These are phyloP conservation scores for Coendou prehensilis DNA, from an alignment of 2,797 vertebrate genomes.

Conservation along the genomic window DNA sequence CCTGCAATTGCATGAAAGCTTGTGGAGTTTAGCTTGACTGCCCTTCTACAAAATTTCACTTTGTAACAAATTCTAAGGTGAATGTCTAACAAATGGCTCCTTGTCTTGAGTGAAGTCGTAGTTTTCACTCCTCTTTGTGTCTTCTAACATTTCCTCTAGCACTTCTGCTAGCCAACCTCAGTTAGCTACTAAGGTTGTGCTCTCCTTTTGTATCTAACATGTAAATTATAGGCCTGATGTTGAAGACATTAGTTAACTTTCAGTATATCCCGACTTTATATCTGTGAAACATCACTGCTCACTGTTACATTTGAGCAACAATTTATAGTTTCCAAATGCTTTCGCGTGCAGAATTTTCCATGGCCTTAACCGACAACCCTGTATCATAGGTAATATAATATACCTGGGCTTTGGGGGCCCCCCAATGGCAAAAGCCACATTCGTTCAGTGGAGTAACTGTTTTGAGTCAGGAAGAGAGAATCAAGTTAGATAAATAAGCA, in stretches of 20 bases:
- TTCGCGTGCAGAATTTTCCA: not conserved
- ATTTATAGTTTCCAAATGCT: slow-evolving; percentile 27
- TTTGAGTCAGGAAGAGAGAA: not conserved
- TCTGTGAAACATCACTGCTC: not conserved
- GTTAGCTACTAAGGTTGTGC: not conserved
- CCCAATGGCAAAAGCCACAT: not conserved
- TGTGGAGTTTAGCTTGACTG: slow-evolving; percentile 29
- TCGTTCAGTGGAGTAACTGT: not conserved
- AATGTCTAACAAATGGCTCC: not conserved
- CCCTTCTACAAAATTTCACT: slow-evolving; percentile 53
- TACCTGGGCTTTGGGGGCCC: not conserved
- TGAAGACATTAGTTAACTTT: not conserved
- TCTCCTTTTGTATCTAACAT: not conserved
- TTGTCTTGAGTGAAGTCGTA: slow-evolving; percentile 35
- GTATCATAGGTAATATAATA: not conserved
- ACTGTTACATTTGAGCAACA: not conserved
- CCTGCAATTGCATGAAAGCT: not conserved
- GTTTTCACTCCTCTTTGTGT: slow-evolving; percentile 29
- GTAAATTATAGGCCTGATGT: not conserved
- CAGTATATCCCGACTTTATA: not conserved
- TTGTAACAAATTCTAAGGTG: slow-evolving; percentile 23
- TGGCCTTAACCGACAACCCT: not conserved
- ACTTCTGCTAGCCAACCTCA: not conserved
- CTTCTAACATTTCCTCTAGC: not conserved
- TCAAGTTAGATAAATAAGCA: slow-evolving; percentile 29